phyloP scores from a whole-genome alignment of 2,888 invertebrate species.

The Sinodicranocentrus sp. region DNA sequence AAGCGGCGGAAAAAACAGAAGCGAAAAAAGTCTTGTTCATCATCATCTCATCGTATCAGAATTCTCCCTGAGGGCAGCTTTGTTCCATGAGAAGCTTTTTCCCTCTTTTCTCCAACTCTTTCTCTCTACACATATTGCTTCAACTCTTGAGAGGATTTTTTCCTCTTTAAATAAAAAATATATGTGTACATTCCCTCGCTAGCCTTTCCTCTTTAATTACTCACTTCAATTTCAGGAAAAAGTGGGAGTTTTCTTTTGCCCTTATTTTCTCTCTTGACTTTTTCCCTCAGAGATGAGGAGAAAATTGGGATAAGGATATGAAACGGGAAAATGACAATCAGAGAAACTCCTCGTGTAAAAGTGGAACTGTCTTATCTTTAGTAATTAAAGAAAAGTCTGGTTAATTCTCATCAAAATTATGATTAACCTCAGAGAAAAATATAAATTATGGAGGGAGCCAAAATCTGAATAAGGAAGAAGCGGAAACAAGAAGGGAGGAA shows the following conservation, averaged over 20 bases:
- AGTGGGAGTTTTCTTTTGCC: background rate
- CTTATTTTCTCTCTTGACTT: background rate
- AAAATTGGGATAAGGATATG: too few species aligned
- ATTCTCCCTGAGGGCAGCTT: conserved; percentile 14
- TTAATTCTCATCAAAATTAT: conserved; percentile 27
- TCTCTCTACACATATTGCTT: too few species aligned
- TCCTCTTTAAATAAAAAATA: background rate
- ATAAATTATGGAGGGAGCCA: background rate
- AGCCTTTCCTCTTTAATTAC: conserved; percentile 12
- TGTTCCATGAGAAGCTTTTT: background rate
- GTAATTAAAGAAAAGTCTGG: conserved; percentile 2
- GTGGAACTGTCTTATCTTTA: too few species aligned
- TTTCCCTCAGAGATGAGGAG: too few species aligned
- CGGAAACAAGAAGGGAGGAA: background rate
- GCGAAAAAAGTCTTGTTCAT: conserved; percentile 13
- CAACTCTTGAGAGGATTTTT: background rate
- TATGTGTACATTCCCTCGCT: background rate
- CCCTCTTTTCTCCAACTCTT: background rate
- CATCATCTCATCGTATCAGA: conserved; percentile 14
- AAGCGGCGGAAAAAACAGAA: too few species aligned
- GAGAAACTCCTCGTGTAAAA: too few species aligned
- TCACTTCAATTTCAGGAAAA: background rate
- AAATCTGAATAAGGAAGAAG: background rate
- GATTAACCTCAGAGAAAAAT: background rate
- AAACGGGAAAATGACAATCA: too few species aligned